Evolutionary conservation across 2,113 vertebrate genomes (phyloP), one percentile per base, ranked within the genome.

Genomic region (Aspidoscelis tigris): DNA sequence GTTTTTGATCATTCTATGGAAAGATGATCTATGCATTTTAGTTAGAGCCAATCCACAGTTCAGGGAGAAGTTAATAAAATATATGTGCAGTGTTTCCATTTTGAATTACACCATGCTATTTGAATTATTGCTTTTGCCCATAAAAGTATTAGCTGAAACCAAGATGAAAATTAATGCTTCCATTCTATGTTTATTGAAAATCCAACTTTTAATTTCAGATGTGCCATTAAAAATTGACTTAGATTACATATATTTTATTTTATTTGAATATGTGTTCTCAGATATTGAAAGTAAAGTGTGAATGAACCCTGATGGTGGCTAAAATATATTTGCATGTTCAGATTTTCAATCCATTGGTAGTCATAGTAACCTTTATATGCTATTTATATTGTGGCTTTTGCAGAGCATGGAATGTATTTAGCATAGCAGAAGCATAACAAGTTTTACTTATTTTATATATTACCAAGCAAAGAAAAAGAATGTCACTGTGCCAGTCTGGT

Each of bases 381-480:
- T 21, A 47, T 64, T 64, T 10, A 43, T 41, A 44, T 68, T 9
- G 47, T 66, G 39, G 21, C 44, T 16, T 61, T 78, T 84, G 6
- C 9, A 81, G 77, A 22, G 55, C 41, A 70, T n/a, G 43, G 47
- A 44, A 24, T 65, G 24, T 82, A 21, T 76, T 71, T 77, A 80
- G 41, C 0, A 1, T 39, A 3, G 64, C n/a, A 78, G 85, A 18
- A 76, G 16, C 33, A 44, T 41, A 83, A 50, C 66, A 47, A 21
- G 47, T 79, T 75, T n/a, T 79, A 43, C 78, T 90, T 55, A 22
- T 76, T 81, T 79, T 41, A 74, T 43, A 78, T 90, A 69, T 61
- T 24, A 21, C 39, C 41, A 84, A 39, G 10, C 44, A 21, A 53
- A 84, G 58, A 61, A 58, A 61, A 47, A 84, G 6, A 21, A 71